Evolutionary conservation across 1,140 invertebrate genomes (phyloP).

Genomic region (Drosophila yakuba): DNA sequence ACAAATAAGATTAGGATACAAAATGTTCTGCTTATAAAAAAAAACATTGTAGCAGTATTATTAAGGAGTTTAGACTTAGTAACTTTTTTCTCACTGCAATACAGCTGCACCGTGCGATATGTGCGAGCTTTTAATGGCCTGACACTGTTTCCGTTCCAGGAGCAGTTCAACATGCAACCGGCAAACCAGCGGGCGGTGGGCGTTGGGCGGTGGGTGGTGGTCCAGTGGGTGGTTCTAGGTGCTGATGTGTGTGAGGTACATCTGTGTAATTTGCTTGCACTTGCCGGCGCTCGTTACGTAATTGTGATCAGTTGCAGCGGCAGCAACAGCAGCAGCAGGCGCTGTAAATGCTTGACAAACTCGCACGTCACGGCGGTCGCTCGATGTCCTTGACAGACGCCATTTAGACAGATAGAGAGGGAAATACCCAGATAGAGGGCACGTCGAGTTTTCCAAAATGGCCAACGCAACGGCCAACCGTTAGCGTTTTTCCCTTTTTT

Average conservation of each 20-base stretch:
- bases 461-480: slow-evolving; percentile 42
- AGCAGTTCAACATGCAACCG: slow-evolving; percentile 71
- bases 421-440: not conserved
- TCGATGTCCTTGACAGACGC: slow-evolving; percentile 77
- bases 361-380: slow-evolving; percentile 57
- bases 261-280: slow-evolving; percentile 78
- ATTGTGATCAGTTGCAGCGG: slow-evolving; percentile 72
- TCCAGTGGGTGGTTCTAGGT: not conserved
- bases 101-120: not conserved
- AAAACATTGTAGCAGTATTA: no score
- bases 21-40: no score
- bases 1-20: no score
- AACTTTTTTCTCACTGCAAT: not conserved
- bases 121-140: slow-evolving; percentile 69
- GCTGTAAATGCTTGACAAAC: slow-evolving; percentile 68
- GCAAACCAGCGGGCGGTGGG: slow-evolving; percentile 23
- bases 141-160: slow-evolving; percentile 77
- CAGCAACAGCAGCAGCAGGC: slow-evolving; percentile 14
- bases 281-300: slow-evolving; percentile 52
- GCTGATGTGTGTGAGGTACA: slow-evolving; percentile 28
- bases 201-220: not conserved
- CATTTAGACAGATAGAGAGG: slow-evolving; percentile 60
- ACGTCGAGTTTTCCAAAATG: slow-evolving; percentile 64
- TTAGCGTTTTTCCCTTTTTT: slow-evolving; percentile 29
- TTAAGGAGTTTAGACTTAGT: no score